phyloP scores from a whole-genome alignment of 2,113 vertebrate species.

The Piaya cayana region DNA sequence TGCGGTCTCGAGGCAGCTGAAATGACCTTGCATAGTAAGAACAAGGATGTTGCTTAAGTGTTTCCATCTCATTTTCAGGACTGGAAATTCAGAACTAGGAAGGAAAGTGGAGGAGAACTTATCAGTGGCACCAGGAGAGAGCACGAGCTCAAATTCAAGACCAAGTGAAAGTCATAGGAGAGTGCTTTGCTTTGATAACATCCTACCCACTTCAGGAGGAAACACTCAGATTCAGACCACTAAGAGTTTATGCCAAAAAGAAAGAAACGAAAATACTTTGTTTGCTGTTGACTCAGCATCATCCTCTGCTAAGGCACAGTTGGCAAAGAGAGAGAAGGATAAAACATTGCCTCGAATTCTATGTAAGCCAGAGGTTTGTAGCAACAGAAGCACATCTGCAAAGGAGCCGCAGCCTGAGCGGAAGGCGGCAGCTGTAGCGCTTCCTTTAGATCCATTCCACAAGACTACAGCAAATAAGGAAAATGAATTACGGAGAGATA shows the following conservation, averaged over 20 bases:
- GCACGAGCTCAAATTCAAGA: slow-evolving; percentile 54
- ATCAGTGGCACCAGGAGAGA: slow-evolving; percentile 31
- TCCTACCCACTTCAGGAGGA: background rate
- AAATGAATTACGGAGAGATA: slow-evolving; percentile 81
- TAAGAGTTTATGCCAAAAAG: slow-evolving; percentile 63
- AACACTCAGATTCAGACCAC: slow-evolving; percentile 24
- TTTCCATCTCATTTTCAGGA: slow-evolving; percentile 49
- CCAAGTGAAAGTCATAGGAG: slow-evolving; percentile 81
- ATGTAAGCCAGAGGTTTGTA: slow-evolving; percentile 70
- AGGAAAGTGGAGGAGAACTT: slow-evolving; percentile 68
- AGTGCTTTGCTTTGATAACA: slow-evolving; percentile 88
- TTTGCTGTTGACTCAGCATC: slow-evolving; percentile 38
- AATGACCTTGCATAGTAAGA: background rate
- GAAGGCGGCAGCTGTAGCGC: slow-evolving; percentile 64
- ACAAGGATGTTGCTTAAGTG: background rate
- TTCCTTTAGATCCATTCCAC: slow-evolving; percentile 69
- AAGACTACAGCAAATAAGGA: slow-evolving; percentile 91
- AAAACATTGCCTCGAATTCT: slow-evolving; percentile 70
- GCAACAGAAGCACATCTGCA: background rate
- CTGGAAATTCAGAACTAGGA: slow-evolving; percentile 61
- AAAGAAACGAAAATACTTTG: slow-evolving; percentile 49
- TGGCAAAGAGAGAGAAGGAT: slow-evolving; percentile 71
- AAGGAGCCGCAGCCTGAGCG: slow-evolving; percentile 81
- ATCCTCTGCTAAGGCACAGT: slow-evolving; percentile 53
- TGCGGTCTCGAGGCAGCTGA: background rate